Evolutionary conservation across 1,140 invertebrate genomes (phyloP).

Genomic region (Drosophila serrata): DNA sequence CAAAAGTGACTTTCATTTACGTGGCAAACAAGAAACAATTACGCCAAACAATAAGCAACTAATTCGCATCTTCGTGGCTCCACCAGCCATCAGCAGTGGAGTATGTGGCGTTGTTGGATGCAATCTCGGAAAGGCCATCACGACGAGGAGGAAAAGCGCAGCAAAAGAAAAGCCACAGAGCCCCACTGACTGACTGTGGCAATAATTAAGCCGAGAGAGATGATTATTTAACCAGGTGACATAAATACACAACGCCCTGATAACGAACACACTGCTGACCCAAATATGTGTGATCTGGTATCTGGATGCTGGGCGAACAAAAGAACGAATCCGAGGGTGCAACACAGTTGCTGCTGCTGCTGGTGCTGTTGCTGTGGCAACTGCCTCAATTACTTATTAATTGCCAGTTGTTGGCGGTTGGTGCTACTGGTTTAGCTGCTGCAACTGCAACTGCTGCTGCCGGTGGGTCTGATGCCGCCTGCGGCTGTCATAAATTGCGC

Average conservation of each 20-base stretch:
- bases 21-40: constrained; percentile 77
- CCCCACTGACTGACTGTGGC: constrained; percentile 28
- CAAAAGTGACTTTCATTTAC: constrained; percentile 80
- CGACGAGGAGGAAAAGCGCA: constrained; percentile 72
- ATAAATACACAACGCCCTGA: constrained; percentile 60
- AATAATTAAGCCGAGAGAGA: constrained; percentile 60
- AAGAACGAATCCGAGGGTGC: constrained; percentile 66
- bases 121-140: constrained; percentile 78
- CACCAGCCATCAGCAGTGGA: constrained; percentile 2
- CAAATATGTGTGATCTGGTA: constrained; percentile 47
- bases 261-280: constrained; percentile 58
- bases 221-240: constrained; percentile 80
- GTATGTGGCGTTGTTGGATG: constrained; percentile 58
- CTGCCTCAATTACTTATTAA: constrained; percentile 77
- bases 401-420: constrained; percentile 44
- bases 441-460: constrained; percentile 46
- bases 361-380: constrained; percentile 57
- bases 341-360: constrained; percentile 45
- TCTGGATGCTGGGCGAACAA: constrained; percentile 34
- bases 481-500: constrained; percentile 74
- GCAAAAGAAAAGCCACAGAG: constrained; percentile 55
- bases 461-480: constrained; percentile 51
- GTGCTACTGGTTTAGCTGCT: constrained; percentile 55
- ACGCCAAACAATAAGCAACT: constrained; percentile 80
- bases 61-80: constrained; percentile 70